Base-by-base conservation (phyloP, 2,797 vertebrate species). In the Poeciliopsis infans region DNA sequence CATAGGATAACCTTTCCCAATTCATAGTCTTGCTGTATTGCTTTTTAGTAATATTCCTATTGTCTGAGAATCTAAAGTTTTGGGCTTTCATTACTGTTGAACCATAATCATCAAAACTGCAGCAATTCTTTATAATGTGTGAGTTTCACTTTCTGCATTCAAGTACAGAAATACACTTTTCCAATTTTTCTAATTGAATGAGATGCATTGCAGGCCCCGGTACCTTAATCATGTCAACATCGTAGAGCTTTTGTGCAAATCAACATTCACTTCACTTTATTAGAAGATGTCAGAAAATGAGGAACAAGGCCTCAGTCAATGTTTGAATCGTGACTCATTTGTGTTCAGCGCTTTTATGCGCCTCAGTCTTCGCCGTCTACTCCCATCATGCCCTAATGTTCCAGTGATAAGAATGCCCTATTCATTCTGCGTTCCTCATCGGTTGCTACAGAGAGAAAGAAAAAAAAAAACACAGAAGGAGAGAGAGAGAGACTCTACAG, bases 321-420 rank as follows among this genome's bases (percentile, higher is more conserved):
- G 77, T 90, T 87, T 89, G 88, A 91, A 90, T 92, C 92, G 85
- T 90, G 90, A 90, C 91, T 94, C 92, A 92, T 94, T 93, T 91
- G 90, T 90, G 89, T 85, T 90, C 85, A 68, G 89, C 86, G 84
- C 88, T 88, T 89, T 90, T 75, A 86, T 83, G 84, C 39, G 68
- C 78, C 87, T 88, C 87, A 89, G 92, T 93, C 87, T 91, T 83
- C 1, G 83, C 83, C 89, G 86, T 91, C 90, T 89, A 84, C 89
- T 87, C 87, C 91, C 88, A 86, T 88, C 87, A 79, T 87, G 86
- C 88, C 87, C 87, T 92, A 92, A 94, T 91, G 91, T 93, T 90
- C 92, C 82, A 68, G 83, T 80, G 88, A 91, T 92, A 92, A 92
- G 85, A 92, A 90, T 86, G 87, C 85, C 82, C 88, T 88, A 87